phyloP scores from a whole-genome alignment of 2,888 invertebrate species.

The Anarsia innoxiella region DNA sequence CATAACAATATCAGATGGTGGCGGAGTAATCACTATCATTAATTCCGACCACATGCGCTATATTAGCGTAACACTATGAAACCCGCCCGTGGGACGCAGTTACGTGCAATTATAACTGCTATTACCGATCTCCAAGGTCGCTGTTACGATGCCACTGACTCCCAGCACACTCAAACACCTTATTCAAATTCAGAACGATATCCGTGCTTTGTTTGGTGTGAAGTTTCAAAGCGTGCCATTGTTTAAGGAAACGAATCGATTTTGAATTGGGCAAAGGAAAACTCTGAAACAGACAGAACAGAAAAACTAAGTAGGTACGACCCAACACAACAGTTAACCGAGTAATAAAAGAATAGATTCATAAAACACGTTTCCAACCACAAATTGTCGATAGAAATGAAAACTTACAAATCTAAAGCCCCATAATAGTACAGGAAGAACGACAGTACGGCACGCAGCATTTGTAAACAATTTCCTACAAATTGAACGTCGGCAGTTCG shows the following conservation, averaged over 20 bases:
- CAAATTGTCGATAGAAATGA: neutral
- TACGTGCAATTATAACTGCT: slow-evolving; percentile 26
- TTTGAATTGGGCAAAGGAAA: neutral
- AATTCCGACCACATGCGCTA: slow-evolving; percentile 9
- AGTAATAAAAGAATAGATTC: too few relatives aligned
- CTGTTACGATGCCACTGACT: slow-evolving; percentile 1
- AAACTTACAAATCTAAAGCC: neutral
- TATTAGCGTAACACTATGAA: slow-evolving; percentile 20
- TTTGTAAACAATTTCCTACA: neutral
- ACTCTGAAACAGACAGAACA: too few relatives aligned
- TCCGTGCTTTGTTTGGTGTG: neutral
- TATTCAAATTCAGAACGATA: neutral
- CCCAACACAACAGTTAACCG: too few relatives aligned
- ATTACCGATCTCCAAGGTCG: slow-evolving; percentile 6
- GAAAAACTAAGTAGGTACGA: too few relatives aligned
- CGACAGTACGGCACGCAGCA: neutral
- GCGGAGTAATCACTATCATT: slow-evolving; percentile 2
- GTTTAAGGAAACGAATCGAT: neutral
- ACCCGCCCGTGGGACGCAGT: slow-evolving; percentile 45
- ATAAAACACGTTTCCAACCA: neutral
- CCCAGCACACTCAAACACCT: neutral
- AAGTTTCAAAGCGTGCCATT: neutral
- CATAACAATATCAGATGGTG: neutral
- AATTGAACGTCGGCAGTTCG: neutral
- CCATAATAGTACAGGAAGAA: slow-evolving; percentile 1